Conservation (phyloP, 1,140 invertebrate species). For the Neodiprion lecontei region DNA sequence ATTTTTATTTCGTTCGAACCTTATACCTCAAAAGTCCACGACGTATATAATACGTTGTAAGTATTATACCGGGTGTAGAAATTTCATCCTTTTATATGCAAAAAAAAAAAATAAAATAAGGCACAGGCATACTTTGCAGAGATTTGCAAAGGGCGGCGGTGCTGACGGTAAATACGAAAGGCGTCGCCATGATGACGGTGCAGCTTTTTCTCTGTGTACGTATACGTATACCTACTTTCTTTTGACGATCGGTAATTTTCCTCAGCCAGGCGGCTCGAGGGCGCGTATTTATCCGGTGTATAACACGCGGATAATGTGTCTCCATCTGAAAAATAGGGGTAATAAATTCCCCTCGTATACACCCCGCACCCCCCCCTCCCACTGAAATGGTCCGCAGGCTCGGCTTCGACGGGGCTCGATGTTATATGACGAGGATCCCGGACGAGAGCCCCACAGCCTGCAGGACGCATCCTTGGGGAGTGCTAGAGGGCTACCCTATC, state of each 20-base stretch:
- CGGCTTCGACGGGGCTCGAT: constrained; percentile 48
- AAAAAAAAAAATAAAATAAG: no score
- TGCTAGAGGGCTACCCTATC: constrained; percentile 41
- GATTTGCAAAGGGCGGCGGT: no score
- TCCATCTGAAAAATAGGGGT: constrained; percentile 46
- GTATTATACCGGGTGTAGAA: no score
- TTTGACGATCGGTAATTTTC: not conserved
- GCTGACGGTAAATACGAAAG: no score
- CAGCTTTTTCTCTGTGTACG: not conserved
- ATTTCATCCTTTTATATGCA: no score
- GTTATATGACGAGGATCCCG: constrained; percentile 34
- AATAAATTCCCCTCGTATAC: constrained; percentile 35
- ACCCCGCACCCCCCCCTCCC: constrained; percentile 24
- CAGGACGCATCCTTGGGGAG: constrained; percentile 46
- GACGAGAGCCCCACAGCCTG: constrained; percentile 11
- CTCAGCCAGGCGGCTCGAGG: not conserved
- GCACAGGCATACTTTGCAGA: no score
- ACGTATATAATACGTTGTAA: no score
- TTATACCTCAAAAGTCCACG: no score
- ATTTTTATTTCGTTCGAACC: not conserved
- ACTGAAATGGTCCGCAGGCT: constrained; percentile 27
- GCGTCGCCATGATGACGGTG: no score
- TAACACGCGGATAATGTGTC: constrained; percentile 15
- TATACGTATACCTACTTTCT: not conserved
- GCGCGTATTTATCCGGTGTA: constrained; percentile 3